Conservation (phyloP, 2,113 vertebrate species). For the Struthidea cinerea region DNA sequence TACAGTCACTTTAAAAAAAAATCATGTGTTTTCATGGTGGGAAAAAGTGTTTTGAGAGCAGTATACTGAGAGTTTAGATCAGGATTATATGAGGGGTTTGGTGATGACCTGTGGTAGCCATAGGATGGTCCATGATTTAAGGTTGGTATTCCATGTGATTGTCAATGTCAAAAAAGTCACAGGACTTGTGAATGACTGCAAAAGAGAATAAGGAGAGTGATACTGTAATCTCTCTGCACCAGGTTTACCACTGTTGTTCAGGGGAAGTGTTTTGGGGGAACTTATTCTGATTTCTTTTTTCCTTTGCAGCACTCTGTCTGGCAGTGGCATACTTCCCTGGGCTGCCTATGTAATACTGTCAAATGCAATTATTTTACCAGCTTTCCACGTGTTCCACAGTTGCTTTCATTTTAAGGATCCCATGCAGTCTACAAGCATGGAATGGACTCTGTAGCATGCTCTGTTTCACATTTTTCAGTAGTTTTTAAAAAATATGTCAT, state of each 20-base stretch:
- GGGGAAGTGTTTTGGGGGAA: background rate
- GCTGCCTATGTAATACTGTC: background rate
- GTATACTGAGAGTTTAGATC: background rate
- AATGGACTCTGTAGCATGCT: background rate
- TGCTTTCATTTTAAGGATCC: background rate
- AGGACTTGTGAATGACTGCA: background rate
- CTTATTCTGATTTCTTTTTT: background rate
- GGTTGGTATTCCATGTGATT: background rate
- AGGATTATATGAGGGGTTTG: background rate
- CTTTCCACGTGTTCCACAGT: background rate
- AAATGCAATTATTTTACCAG: background rate
- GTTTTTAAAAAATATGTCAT: background rate
- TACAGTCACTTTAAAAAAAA: background rate
- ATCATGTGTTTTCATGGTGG: background rate
- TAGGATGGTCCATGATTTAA: background rate
- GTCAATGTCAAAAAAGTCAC: background rate
- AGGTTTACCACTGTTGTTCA: background rate
- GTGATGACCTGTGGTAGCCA: background rate
- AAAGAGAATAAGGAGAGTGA: background rate
- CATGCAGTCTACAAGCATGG: background rate
- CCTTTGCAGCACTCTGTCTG: background rate
- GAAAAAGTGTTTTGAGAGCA: background rate
- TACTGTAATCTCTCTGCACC: constrained; percentile 24
- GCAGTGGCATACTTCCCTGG: background rate
- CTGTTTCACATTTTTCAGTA: background rate